Evolutionary conservation across 2,113 vertebrate species (phyloP).

Genomic region (Tyto alba): DNA sequence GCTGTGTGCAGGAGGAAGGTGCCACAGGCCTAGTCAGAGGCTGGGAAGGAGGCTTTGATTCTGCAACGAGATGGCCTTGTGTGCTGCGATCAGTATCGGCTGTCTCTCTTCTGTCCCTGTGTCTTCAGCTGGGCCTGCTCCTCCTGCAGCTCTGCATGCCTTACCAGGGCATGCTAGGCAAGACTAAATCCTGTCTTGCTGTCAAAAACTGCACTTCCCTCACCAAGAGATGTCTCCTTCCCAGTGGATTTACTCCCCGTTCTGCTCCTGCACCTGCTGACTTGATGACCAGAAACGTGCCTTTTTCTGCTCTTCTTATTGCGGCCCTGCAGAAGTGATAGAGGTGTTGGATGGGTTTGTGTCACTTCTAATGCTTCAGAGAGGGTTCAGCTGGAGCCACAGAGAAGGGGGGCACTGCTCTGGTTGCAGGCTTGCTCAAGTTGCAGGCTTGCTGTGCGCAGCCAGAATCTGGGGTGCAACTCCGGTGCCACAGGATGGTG

Average conservation of each 20-base stretch:
- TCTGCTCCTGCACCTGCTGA: not conserved
- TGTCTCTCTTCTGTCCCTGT: not conserved
- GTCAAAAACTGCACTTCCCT: not conserved
- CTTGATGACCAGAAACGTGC: not conserved
- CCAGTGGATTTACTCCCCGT: not conserved
- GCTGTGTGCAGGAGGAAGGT: not conserved
- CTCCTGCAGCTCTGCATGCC: not conserved
- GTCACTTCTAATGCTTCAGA: not conserved
- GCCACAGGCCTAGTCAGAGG: not conserved
- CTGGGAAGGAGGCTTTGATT: not conserved
- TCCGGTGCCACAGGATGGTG: not conserved
- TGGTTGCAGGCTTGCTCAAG: not conserved
- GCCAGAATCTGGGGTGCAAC: not conserved
- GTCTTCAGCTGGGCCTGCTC: not conserved
- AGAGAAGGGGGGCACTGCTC: not conserved
- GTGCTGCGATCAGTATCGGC: accelerated
- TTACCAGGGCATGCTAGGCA: not conserved
- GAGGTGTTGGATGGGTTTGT: not conserved
- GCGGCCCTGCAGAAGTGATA: not conserved
- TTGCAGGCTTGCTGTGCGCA: not conserved
- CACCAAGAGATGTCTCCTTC: not conserved
- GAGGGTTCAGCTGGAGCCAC: not conserved
- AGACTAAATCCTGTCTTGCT: not conserved
- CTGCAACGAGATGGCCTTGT: not conserved
- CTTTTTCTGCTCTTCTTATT: not conserved